These are phyloP conservation scores for Xestia xanthographa DNA, from an alignment of 2,888 invertebrate genomes.

Conservation along the genomic window DNA sequence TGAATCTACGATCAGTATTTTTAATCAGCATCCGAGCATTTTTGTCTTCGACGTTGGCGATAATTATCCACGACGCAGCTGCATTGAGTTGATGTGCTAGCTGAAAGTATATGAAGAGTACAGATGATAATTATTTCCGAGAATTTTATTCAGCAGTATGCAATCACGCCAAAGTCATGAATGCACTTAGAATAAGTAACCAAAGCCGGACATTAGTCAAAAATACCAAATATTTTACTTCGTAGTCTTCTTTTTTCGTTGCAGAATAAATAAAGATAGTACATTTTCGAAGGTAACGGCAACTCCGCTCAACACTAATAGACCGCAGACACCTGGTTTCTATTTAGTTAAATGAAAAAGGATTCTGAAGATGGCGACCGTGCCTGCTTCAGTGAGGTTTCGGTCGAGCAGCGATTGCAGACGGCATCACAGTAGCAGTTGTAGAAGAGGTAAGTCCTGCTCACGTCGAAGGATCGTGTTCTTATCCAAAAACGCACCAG, in stretches of 20 bases:
- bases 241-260: too few species aligned
- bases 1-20: accelerated
- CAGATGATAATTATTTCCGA: background rate
- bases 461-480: background rate
- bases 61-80: slow-evolving; percentile 66
- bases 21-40: slow-evolving; percentile 35
- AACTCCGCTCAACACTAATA: background rate
- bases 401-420: background rate
- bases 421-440: background rate
- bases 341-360: background rate
- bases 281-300: background rate
- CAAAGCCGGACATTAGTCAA: background rate
- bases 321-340: background rate
- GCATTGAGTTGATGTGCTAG: background rate
- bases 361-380: background rate
- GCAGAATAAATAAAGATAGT: too few species aligned
- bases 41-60: slow-evolving; percentile 69
- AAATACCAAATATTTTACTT: background rate
- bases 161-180: background rate
- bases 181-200: background rate
- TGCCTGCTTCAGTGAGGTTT: background rate
- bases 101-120: slow-evolving; percentile 25
- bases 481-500: background rate
- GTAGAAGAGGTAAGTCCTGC: background rate
- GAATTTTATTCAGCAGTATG: background rate